Evolutionary conservation across 92 coral and sea anemone species (phyloP), one percentile per base, ranked within the genome.

Genomic region (Pocillopora grandis): DNA sequence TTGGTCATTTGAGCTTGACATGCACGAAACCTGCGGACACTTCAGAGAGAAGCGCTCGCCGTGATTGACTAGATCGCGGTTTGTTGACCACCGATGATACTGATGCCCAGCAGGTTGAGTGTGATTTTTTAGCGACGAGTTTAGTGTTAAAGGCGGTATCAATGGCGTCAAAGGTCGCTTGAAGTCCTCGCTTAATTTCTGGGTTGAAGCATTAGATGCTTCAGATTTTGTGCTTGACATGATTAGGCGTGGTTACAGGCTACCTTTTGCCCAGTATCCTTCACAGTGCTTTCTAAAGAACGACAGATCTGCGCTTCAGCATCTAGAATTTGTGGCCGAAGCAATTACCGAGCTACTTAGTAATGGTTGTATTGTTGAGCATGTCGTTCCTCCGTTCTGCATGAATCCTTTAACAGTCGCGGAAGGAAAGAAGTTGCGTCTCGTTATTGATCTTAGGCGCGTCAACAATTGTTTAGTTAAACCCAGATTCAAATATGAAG

Each of bases 341-440:
- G 90, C 93, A 8, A 90, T 90, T 72, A 49, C 19, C 35, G 87
- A 91, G 82, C 89, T 67, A 27, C 16, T 81, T 87, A 27, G 0
- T 27, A 27, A 27, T 57, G 88, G 78, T 18, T 90, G 93, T 69
- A 76, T 90, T 71, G 76, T 66, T 55, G 89, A 91, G 87, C 89
- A 72, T 58, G 84, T 19, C 3, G 13, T 61, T 61, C 88, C 88
- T 3, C 89, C 27, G 27, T 27, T 27, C 27, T 27, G 0, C 27
- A 27, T 27, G 27, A 27, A 27, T 27, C 27, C 27, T 86, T n/a
- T 27, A 27, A 27, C 27, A 27, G 27, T 27, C 27, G 27, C n/a
- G 62, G 20, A 78, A 81, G 10, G 79, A 69, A 82, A 18, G 89
- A 79, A 0, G 88, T 65, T 13, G 81, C 72, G 83, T 17, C 72